Base-by-base conservation (phyloP, 2,888 invertebrate genomes). In the Orthosia incerta region DNA sequence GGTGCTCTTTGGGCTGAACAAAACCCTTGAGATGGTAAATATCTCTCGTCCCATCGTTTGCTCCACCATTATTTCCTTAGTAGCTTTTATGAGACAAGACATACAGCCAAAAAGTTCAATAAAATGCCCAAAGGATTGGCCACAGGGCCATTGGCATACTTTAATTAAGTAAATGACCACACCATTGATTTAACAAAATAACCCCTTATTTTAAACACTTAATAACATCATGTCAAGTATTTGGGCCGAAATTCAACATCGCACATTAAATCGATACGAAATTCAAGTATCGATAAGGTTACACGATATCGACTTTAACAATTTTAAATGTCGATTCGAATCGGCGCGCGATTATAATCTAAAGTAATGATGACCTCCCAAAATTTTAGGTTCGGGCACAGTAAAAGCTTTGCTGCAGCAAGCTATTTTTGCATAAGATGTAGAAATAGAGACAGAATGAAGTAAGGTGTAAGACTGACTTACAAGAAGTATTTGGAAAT, bases 351-450 rank as follows among this genome's bases (percentile, higher is more conserved):
- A 87, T 92, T 91, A 88, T 90, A 89, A 91, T 90, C 89, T 87
- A 80, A 89, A 91, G 85, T 88, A 89, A 87, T 89, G 87, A 90
- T 89, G 88, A 87, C 89, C 90, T 87, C 89, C 90, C 89, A 86
- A 87, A 71, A 79, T 78, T 63, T 83, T 77, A 85, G 26, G 80
- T n/a, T 11, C 2, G 16, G 20, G 39, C 39, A 64, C 63, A 83
- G 26, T 1, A 16, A 75, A 75, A 62, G 79, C 51, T 74, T 11
- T 55, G 7, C 31, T 55, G 4, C 4, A 16, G 13, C 11, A 18
- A 45, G 18, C 9, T 51, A 2, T 51, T 31, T 66, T 53, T 45
- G n/a, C 23, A 51, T 39, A 51, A 45, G 0, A 2, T 50, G 3
- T n/a, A 50, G 11, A 39, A 39, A 39, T 9, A 39, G 39, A 39